phyloP scores from a whole-genome alignment of 2,888 invertebrate genomes.

The Pseudococcus viburni region DNA sequence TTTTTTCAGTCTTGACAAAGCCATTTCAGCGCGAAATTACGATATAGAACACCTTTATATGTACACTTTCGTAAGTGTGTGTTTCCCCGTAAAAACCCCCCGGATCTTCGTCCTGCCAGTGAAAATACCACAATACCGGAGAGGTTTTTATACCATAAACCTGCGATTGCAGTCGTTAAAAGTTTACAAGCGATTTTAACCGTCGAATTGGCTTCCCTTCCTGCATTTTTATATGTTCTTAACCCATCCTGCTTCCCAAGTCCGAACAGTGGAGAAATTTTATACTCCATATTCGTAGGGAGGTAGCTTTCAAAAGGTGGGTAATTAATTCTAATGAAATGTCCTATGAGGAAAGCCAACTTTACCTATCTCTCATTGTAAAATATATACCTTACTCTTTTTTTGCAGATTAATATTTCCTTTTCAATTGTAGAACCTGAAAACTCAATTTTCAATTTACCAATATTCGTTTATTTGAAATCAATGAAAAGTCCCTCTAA shows the following conservation, averaged over 20 bases:
- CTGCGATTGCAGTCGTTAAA: conserved; percentile 16
- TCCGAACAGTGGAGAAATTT: neutral
- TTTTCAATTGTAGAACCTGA: too few species aligned
- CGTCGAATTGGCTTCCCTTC: neutral
- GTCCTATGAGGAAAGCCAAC: too few species aligned
- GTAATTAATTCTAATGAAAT: too few species aligned
- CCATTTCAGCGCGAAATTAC: neutral
- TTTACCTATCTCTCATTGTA: too few species aligned
- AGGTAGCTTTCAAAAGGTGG: too few species aligned
- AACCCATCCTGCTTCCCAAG: neutral
- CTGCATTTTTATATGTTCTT: neutral
- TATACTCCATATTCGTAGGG: neutral
- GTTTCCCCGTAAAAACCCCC: neutral
- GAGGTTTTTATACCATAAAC: neutral
- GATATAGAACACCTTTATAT: neutral
- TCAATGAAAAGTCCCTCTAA: too few species aligned
- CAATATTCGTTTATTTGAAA: too few species aligned
- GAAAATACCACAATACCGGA: neutral
- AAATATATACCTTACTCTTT: too few species aligned
- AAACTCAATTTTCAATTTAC: too few species aligned
- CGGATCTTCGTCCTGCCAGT: neutral
- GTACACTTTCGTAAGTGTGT: neutral
- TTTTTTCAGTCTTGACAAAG: neutral
- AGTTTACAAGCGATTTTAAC: conserved; percentile 7
- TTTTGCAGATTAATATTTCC: too few species aligned